Evolutionary conservation across 1,140 invertebrate species (phyloP).

Genomic region (Lepidurus couesii): DNA sequence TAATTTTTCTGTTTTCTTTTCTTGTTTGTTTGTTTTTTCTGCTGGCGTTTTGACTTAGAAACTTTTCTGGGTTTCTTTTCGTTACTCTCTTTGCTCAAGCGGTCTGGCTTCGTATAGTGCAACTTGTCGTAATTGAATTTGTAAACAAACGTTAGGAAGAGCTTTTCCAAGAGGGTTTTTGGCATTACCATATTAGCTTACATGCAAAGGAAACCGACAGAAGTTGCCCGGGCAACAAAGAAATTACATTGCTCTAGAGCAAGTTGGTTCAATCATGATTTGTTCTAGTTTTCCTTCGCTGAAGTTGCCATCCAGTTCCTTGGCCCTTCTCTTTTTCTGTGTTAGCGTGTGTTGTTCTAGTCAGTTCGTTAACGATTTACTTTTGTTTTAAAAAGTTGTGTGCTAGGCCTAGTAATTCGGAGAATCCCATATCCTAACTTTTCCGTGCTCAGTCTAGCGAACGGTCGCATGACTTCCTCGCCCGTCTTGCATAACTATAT

Average conservation of each 20-base stretch:
- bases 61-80: no score
- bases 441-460: no score
- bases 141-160: not conserved
- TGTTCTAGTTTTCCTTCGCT: not conserved
- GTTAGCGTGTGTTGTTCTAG: not conserved
- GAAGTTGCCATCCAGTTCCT: not conserved
- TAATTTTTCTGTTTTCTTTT: no score
- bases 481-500: not conserved
- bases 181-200: not conserved
- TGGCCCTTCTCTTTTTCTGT: not conserved
- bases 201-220: not conserved
- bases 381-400: not conserved
- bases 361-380: not conserved
- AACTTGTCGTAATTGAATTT: not conserved
- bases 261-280: not conserved
- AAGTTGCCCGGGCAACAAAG: constrained; percentile 8
- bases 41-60: no score
- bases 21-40: no score
- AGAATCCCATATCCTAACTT: no score
- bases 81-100: no score
- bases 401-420: not conserved
- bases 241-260: not conserved
- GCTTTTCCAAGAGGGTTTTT: not conserved
- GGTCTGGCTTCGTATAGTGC: not conserved
- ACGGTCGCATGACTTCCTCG: not conserved